phyloP scores from a whole-genome alignment of 2,797 vertebrate genomes.

The Liasis olivaceus region DNA sequence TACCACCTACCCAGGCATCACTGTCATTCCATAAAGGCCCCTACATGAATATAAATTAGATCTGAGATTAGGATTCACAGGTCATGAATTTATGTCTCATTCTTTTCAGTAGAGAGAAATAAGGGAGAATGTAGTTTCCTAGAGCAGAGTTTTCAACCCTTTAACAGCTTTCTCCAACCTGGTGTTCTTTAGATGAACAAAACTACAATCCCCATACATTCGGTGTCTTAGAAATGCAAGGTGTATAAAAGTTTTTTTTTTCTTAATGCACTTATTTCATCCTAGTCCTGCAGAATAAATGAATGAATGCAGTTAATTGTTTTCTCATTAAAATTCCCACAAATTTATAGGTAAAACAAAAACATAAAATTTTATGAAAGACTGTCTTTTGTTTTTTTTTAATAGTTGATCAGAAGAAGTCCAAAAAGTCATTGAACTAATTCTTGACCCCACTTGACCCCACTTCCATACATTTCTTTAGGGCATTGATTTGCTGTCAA shows the following conservation, averaged over 20 bases:
- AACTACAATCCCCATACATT: neutral
- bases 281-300: neutral
- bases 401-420: neutral
- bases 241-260: neutral
- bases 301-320: neutral
- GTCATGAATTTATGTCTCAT: neutral
- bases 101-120: neutral
- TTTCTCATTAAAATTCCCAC: neutral
- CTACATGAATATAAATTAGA: neutral
- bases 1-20: neutral
- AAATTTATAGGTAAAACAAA: neutral
- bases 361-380: neutral
- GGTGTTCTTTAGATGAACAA: neutral
- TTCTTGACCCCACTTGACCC: neutral
- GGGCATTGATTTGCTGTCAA: neutral
- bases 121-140: neutral
- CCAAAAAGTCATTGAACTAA: neutral
- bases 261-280: neutral
- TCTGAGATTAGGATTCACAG: neutral
- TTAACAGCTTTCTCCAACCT: neutral
- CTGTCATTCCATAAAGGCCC: neutral
- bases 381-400: neutral
- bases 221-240: neutral
- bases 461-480: neutral
- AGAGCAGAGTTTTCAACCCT: neutral